Evolutionary conservation across 1,140 invertebrate species (phyloP), one percentile per base, ranked within the genome.

Genomic region (Orius insidiosus): DNA sequence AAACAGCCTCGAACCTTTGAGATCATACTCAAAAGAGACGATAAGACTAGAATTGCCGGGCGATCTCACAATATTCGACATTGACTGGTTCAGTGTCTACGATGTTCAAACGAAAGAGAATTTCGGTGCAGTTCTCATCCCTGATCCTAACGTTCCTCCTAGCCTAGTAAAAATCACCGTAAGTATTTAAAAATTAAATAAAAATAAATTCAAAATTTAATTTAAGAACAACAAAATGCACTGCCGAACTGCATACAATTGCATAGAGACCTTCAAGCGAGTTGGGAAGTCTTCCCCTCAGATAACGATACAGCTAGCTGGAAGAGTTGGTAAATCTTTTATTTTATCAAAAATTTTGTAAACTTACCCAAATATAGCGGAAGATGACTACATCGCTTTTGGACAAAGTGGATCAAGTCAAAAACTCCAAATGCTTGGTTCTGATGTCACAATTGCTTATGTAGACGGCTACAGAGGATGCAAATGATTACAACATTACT

Each of bases 221-320:
- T n/a, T n/a, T n/a, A n/a, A n/a, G 9, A 36, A 3, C 14, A 15
- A 15, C 35, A n/a, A 65, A 65, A 72, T 52, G 60, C 70, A 15
- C 63, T 89, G 45, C 84, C 85, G 40, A 86, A 89, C 60, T 92
- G 88, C 61, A 61, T 81, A 52, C 84, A 87, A 61, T 68, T 90
- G 5, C 86, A 90, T 60, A 77, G 76, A 60, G 72, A 84, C 54
- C 65, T 80, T 45, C 85, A 88, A 67, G 69, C 89, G 2, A 76
- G 78, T 7, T 93, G 87, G 87, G 85, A 90, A 59, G 76, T 90
- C 3, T 85, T 88, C 59, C n/a, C 80, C 78, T n/a, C 78, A 84
- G 59, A 77, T 93, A 40, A 89, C 85, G 1, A 73, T 93, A 45
- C 76, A 90, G 62, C 62, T 93, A 5, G 74, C 79, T n/a, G 86